Evolutionary conservation across 2,113 vertebrate genomes (phyloP), one percentile per base, ranked within the genome.

Genomic region (Pluvianellus socialis): DNA sequence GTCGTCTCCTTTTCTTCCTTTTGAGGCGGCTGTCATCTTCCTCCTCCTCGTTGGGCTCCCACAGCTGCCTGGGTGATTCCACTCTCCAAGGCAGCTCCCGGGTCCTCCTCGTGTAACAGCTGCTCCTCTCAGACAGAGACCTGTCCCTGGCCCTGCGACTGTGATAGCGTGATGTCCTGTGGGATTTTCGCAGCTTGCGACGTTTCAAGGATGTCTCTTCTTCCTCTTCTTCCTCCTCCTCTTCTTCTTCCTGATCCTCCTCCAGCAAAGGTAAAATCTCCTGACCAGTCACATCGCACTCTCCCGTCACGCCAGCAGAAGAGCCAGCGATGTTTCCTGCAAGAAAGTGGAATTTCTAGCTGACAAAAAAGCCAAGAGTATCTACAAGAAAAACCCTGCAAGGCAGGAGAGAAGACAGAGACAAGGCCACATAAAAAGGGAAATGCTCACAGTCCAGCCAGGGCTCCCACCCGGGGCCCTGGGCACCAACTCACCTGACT

Each of bases 1-100:
- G 99, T 40, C 99, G 98, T 87, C 98, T 98, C 90, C 99, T 98
- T 83, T 99, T 99, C 98, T 99, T 99, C 81, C 98, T 98, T 88
- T 97, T 98, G 59, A 98, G 63, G 23, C 98, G 98, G 73, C 98
- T 96, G 2, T 97, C 98, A 30, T 98, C 98, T 2, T 98, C 98
- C 21, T 98, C 98, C 35, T 97, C 98, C 84, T 98, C 98, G 0
- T 98, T 97, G 52, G 96, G 97, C 83, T 98, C 97, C 98, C 98
- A 98, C 70, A 97, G 95, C 88, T 98, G 98, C 88, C 97, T 86
- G 61, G 97, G 90, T 38, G 98, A 97, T 22, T 98, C 98, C 28
- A 96, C 98, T 94, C 98, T 98, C 98, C 98, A 98, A 47, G 98
- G 96, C 98, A 98, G 95, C 53, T 96, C 96, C 86, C 98, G 95